Base-by-base conservation (phyloP, 37 sponge, comb jelly and placozoan genomes). In the Halichondria panicea region DNA sequence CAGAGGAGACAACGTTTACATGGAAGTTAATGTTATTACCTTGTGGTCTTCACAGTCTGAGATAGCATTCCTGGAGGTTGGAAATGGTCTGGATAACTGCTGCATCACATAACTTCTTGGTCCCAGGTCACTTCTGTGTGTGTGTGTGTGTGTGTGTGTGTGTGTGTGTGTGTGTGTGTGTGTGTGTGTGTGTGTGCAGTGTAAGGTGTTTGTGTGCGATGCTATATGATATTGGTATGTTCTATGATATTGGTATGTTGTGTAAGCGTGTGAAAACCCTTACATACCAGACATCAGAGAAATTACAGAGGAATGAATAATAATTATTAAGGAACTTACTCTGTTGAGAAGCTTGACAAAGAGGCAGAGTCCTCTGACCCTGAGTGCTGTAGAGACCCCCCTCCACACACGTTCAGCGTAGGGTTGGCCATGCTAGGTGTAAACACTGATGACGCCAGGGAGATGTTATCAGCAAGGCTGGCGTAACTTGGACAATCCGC, bases 361-460 rank as follows among this genome's bases (percentile, higher is more conserved):
- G 79, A 79, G 32, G 79, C 71, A 1, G 86, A 86, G 55, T 86
- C 86, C 22, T 85, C 86, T 5, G 80, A 73, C 28, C 76, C 68
- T 0, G 80, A 78, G 32, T 79, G 79, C 31, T 74, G 86, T 13
- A 85, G 57, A 0, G 85, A 84, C 27, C 85, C 85, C 4, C 76
- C 76, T 19, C 84, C 61, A 67, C 75, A 75, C 4, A 66, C 79
- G 28, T 59, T 59, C 53, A 70, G 59, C 30, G 61, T 61, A 4
- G 70, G 80, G 3, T 62, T 43, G 36, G 76, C 76, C 65, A 76
- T 48, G 52, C 43, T 28, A 2, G 81, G 72, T 2, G 72, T 36
- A 34, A 52, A 63, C 18, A 70, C 48, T 9, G 52, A 30, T 18
- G 37, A 18, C 27, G 36, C 2, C 19, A 53, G 13, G 3, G 33